Base-by-base conservation (phyloP, 2,888 invertebrate species). In the Cryptus armator region DNA sequence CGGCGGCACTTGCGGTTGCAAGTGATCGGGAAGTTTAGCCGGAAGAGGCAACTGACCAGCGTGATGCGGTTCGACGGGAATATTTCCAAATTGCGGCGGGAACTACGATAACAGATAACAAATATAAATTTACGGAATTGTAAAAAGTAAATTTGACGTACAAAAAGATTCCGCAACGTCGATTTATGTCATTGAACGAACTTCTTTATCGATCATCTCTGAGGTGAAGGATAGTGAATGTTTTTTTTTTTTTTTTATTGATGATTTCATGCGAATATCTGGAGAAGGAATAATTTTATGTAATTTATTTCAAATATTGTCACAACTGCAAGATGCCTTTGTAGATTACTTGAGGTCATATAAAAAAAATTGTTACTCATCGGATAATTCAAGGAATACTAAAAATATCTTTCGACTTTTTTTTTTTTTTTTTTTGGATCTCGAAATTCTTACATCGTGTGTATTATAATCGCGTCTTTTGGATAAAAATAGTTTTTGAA, bases 1-100 rank as follows among this genome's bases (percentile, higher is more conserved):
- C 66, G 88, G 88, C 12, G 80, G 74, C 14, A 90, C 91, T 44
- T 92, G 89, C 4, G 88, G 90, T 51, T 88, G 89, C 37, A 66
- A 76, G 72, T 92, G 89, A 32, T 89, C 78, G 3, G 83, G 85
- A 70, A 88, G 89, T 5, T 74, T 87, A 85, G 37, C 78, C 79
- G 9, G 67, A 5, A 37, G 44, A 0, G 87, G 88, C 5, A 84
- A 72, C 77, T 90, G 90, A 9, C 87, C 87, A 12, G 79, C 84
- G 46, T 88, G 86, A 59, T 88, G 89, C 29, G 90, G 74, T n/a
- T 62, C 70, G 10, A 72, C 59, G 19, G 83, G 87, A 51, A 29
- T 77, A n/a, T 87, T 82, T 24, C 24, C 87, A 76, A 89, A 68
- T 37, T 90, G 89, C 9, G 90, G 86, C 7, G 90, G 91, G 71